Evolutionary conservation across 2,888 invertebrate genomes (phyloP).

Genomic region (Callyntrura sp.): DNA sequence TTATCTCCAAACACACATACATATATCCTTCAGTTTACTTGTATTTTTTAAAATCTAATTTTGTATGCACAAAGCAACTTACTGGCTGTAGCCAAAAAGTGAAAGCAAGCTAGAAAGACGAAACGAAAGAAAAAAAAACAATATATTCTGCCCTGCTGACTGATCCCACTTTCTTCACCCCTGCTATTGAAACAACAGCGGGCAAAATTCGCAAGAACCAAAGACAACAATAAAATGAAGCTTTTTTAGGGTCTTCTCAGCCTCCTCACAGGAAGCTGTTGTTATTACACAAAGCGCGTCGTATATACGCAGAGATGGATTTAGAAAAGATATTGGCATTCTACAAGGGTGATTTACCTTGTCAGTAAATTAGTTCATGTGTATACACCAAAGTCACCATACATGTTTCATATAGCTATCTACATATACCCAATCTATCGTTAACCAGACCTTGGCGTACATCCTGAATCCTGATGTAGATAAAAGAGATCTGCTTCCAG

Average conservation of each 20-base stretch:
- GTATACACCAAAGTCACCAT: background rate
- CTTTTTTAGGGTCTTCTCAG: background rate
- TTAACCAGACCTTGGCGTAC: background rate
- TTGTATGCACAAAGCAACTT: conserved; percentile 65
- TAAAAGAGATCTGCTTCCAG: background rate
- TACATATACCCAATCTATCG: background rate
- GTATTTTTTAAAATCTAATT: conserved; percentile 53
- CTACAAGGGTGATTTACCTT: conserved; percentile 64
- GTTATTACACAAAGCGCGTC: background rate
- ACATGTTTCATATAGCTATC: background rate
- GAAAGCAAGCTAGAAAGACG: background rate
- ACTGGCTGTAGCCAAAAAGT: background rate
- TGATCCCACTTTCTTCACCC: conserved; percentile 9
- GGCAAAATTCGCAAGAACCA: conserved; percentile 32
- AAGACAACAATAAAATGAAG: conserved; percentile 30
- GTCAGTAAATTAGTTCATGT: conserved; percentile 58
- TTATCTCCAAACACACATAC: too few relatives aligned
- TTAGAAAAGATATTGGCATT: conserved; percentile 65
- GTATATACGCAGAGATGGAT: background rate
- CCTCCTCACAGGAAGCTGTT: background rate
- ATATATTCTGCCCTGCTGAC: conserved; percentile 6
- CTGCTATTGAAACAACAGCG: conserved; percentile 32
- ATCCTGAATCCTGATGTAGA: background rate
- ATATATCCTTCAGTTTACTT: background rate
- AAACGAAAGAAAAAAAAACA: too few relatives aligned